These are phyloP conservation scores for Thelaira solivaga DNA, from an alignment of 2,888 invertebrate species.

Conservation along the genomic window DNA sequence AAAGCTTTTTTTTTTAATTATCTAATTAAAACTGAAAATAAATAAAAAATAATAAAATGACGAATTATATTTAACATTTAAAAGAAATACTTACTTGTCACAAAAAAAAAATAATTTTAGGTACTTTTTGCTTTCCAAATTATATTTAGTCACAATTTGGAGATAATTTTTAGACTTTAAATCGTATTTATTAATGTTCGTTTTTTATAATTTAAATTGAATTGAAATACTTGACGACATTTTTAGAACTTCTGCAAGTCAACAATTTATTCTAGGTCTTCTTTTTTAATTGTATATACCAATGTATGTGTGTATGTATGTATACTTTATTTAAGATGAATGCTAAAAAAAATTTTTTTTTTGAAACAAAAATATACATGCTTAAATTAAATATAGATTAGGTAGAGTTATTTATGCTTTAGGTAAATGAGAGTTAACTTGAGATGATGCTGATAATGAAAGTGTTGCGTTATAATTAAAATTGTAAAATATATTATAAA, in stretches of 20 bases:
- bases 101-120: background rate
- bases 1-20: no score
- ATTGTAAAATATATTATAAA: slow-evolving; percentile 1
- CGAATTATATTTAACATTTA: no score
- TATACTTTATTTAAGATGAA: slow-evolving; percentile 13
- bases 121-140: background rate
- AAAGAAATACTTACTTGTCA: slow-evolving; percentile 1
- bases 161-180: slow-evolving; percentile 10
- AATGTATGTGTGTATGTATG: slow-evolving; percentile 15
- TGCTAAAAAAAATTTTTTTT: slow-evolving; percentile 11
- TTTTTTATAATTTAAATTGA: slow-evolving; percentile 31
- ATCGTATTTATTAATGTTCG: slow-evolving; percentile 31
- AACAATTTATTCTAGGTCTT: background rate
- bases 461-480: background rate
- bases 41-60: no score
- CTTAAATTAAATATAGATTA: slow-evolving; percentile 12
- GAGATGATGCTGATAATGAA: background rate
- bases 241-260: slow-evolving; percentile 19
- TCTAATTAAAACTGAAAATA: no score
- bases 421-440: background rate
- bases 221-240: slow-evolving; percentile 36
- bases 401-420: background rate
- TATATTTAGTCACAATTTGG: background rate
- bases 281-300: no score
- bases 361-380: slow-evolving; percentile 5